Conservation (phyloP, 2,113 vertebrate genomes). For the Megaleporinus macrocephalus region DNA sequence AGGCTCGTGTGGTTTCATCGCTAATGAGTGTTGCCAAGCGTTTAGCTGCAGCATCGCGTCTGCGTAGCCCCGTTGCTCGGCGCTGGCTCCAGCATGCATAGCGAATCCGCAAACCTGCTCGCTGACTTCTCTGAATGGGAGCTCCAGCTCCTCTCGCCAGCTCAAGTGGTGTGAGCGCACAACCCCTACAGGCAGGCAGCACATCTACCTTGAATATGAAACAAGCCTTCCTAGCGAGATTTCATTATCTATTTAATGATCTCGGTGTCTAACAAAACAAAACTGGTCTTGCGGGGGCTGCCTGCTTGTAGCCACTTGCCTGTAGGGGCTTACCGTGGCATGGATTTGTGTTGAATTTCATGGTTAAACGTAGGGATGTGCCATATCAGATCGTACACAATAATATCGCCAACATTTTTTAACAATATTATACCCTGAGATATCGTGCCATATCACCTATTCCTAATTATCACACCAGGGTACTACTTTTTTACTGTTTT, state of each 20-base stretch:
- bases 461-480: too few relatives aligned
- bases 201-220: neutral
- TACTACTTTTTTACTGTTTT: too few relatives aligned
- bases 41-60: slow-evolving; percentile 64
- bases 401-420: too few relatives aligned
- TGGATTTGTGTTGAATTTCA: neutral
- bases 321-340: neutral
- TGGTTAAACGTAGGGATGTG: too few relatives aligned
- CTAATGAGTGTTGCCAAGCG: slow-evolving; percentile 63
- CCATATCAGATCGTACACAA: too few relatives aligned
- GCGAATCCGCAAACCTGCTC: neutral
- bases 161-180: neutral
- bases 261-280: neutral
- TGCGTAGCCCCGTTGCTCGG: slow-evolving; percentile 60
- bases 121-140: slow-evolving; percentile 11
- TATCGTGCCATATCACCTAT: too few relatives aligned
- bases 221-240: neutral
- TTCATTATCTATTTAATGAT: slow-evolving; percentile 7
- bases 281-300: neutral
- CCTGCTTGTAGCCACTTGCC: neutral
- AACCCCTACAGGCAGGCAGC: neutral
- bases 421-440: too few relatives aligned
- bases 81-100: slow-evolving; percentile 54
- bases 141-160: neutral
- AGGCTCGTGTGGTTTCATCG: slow-evolving; percentile 17